Conservation (phyloP, 2,888 invertebrate genomes). For the Lycocerus yunnanus region DNA sequence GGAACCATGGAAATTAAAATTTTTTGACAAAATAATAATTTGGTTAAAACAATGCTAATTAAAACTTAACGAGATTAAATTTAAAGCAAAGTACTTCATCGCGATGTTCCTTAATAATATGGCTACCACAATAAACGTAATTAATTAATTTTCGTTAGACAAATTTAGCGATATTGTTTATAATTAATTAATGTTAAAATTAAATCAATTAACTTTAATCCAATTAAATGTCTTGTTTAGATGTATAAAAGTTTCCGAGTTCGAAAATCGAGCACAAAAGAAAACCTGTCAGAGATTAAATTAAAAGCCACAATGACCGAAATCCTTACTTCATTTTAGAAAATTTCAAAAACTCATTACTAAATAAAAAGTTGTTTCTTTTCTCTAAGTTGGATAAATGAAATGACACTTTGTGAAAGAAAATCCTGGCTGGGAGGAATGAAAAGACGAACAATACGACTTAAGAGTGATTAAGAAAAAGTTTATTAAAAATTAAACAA, state of each 20-base stretch:
- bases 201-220: background rate
- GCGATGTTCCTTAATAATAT: background rate
- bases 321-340: background rate
- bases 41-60: background rate
- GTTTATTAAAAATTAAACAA: background rate
- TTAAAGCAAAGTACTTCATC: background rate
- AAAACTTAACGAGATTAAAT: background rate
- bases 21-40: background rate
- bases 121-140: background rate
- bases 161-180: background rate
- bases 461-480: background rate
- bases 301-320: background rate
- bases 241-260: background rate
- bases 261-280: background rate
- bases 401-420: background rate
- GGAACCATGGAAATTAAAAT: background rate
- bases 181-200: background rate
- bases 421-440: background rate
- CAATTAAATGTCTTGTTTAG: background rate
- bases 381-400: background rate
- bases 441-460: background rate
- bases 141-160: background rate
- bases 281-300: background rate
- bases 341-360: background rate
- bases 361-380: background rate